A percentile compares a stretch with the other conserved stretches of the same genome.
phyloP scores from a whole-genome alignment of 2,797 vertebrate genomes.

The Malurus leucopterus region DNA sequence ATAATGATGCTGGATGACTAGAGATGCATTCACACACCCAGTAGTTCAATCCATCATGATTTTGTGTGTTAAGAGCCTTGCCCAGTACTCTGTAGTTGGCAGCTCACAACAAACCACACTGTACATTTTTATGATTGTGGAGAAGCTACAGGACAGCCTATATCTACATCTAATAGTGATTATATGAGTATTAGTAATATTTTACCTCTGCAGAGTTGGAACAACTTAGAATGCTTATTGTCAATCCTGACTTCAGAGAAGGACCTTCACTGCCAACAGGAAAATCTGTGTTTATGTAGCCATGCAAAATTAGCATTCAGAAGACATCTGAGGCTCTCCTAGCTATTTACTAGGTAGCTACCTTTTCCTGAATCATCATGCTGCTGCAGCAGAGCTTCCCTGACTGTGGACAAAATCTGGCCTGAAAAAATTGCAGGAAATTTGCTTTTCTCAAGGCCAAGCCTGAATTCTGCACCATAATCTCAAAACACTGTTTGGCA shows the following conservation, averaged over 20 bases:
- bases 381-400: not conserved
- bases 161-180: not conserved
- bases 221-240: not conserved
- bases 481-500: not conserved
- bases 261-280: not conserved
- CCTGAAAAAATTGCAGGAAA: not conserved
- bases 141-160: slow-evolving; percentile 34
- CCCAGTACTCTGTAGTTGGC: not conserved
- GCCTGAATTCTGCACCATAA: not conserved
- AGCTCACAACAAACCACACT: not conserved
- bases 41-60: not conserved
- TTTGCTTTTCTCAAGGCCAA: not conserved
- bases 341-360: not conserved
- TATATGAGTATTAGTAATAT: not conserved
- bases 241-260: not conserved
- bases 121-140: not conserved
- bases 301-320: not conserved
- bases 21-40: not conserved
- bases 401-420: not conserved
- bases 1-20: not conserved
- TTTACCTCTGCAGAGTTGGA: not conserved
- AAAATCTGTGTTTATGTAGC: not conserved
- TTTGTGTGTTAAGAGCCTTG: not conserved
- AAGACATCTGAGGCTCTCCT: not conserved
- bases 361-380: not conserved